A percentile compares a stretch with the other conserved stretches of the same genome.
These are phyloP conservation scores for Apamea anceps DNA, from an alignment of 2,888 invertebrate genomes.

Conservation along the genomic window DNA sequence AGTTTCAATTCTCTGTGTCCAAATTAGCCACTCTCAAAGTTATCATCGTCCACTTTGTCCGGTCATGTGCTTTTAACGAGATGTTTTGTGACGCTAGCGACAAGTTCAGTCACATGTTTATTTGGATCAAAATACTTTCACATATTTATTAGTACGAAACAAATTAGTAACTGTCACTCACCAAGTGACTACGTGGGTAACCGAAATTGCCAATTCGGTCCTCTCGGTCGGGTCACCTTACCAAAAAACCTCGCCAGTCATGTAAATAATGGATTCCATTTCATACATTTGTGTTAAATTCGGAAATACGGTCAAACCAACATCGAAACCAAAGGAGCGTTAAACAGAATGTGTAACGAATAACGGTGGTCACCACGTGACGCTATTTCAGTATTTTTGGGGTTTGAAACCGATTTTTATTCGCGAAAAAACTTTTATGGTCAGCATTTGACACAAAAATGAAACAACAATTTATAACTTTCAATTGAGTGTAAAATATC, in stretches of 20 bases:
- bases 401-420: conserved; percentile 26
- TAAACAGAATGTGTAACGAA: conserved; percentile 51
- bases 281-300: conserved; percentile 32
- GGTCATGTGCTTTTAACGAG: conserved; percentile 62
- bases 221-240: conserved; percentile 24
- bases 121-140: conserved; percentile 64
- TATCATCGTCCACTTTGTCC: conserved; percentile 54
- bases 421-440: conserved; percentile 27
- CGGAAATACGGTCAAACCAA: conserved; percentile 41
- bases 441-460: conserved; percentile 31
- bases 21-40: conserved; percentile 56
- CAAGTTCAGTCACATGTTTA: conserved; percentile 58
- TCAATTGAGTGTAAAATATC: conserved; percentile 1
- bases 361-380: conserved; percentile 68
- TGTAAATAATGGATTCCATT: conserved; percentile 34
- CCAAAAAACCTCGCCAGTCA: conserved; percentile 34
- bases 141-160: conserved; percentile 49
- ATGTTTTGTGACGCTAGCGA: conserved; percentile 49
- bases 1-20: conserved; percentile 52
- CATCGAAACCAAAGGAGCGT: conserved; percentile 30
- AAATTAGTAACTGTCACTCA: conserved; percentile 48
- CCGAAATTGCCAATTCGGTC: conserved; percentile 49
- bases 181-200: conserved; percentile 14
- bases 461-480: conserved; percentile 13
- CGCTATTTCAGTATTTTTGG: conserved; percentile 63